Conservation (phyloP, 2,113 vertebrate genomes). For the Thalassoma bifasciatum region DNA sequence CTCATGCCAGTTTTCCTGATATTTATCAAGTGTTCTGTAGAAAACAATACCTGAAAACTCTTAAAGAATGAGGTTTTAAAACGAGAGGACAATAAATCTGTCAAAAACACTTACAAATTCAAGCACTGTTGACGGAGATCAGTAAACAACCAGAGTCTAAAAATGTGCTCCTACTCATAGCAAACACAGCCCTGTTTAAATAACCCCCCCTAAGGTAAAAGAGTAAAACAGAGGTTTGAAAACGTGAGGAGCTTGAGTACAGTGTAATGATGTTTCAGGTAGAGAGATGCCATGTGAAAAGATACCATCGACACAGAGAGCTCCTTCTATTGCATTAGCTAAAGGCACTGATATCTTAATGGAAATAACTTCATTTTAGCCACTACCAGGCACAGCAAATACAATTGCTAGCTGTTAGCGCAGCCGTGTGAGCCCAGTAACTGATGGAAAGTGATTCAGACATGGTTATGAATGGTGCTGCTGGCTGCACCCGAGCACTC, state of each 20-base stretch:
- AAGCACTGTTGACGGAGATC: slow-evolving; percentile 4
- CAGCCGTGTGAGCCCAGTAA: slow-evolving; percentile 64
- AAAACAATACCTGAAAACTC: slow-evolving; percentile 32
- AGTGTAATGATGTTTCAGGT: slow-evolving; percentile 79
- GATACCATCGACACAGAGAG: slow-evolving; percentile 76
- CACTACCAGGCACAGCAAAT: slow-evolving; percentile 76
- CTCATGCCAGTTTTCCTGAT: neutral
- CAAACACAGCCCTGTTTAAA: slow-evolving; percentile 22
- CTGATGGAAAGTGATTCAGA: slow-evolving; percentile 70
- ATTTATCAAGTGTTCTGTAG: slow-evolving; percentile 29
- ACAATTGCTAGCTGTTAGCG: slow-evolving; percentile 82
- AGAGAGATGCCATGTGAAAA: slow-evolving; percentile 68
- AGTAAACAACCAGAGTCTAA: neutral
- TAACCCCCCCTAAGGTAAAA: slow-evolving; percentile 53
- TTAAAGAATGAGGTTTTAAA: slow-evolving; percentile 14
- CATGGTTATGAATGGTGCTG: slow-evolving; percentile 70
- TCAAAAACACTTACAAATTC: neutral
- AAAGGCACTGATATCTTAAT: slow-evolving; percentile 78
- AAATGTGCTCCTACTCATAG: slow-evolving; percentile 17
- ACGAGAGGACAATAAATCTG: slow-evolving; percentile 11
- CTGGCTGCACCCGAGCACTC: slow-evolving; percentile 41
- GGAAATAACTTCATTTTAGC: slow-evolving; percentile 79
- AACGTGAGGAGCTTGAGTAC: slow-evolving; percentile 69
- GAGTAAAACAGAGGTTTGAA: slow-evolving; percentile 62
- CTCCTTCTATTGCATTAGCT: slow-evolving; percentile 72